A percentile compares a stretch with the other conserved stretches of the same genome.
These are phyloP conservation scores for Sipha maydis DNA, from an alignment of 2,888 invertebrate genomes.

Conservation along the genomic window DNA sequence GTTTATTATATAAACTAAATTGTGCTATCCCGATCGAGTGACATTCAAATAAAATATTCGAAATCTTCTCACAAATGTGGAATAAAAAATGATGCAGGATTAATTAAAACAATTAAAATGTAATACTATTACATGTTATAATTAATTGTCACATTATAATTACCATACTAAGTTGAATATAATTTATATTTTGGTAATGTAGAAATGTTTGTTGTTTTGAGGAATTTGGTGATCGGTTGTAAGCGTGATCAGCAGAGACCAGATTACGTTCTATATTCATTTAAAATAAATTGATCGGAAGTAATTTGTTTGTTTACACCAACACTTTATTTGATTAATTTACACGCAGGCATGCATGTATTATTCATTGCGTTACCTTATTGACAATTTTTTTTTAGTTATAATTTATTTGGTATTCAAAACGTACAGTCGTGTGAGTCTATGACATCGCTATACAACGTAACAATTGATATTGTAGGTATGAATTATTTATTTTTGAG, in stretches of 20 bases:
- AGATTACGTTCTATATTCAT: neutral
- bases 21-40: neutral
- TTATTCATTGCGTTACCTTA: neutral
- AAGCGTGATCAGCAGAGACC: neutral
- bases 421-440: too few relatives aligned
- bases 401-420: too few relatives aligned
- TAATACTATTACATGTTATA: neutral
- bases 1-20: neutral
- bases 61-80: neutral
- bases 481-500: too few relatives aligned
- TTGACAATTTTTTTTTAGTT: too few relatives aligned
- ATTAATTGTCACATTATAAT: neutral
- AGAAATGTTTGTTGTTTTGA: neutral
- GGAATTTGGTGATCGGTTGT: neutral
- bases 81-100: neutral
- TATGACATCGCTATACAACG: too few relatives aligned
- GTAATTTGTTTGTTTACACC: neutral
- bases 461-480: too few relatives aligned
- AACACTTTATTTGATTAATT: constrained; percentile 16
- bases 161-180: neutral
- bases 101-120: neutral
- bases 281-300: neutral
- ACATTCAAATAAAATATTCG: neutral
- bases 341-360: neutral
- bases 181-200: neutral